Base-by-base conservation (phyloP, 2,113 vertebrate species). In the Climacteris rufus region DNA sequence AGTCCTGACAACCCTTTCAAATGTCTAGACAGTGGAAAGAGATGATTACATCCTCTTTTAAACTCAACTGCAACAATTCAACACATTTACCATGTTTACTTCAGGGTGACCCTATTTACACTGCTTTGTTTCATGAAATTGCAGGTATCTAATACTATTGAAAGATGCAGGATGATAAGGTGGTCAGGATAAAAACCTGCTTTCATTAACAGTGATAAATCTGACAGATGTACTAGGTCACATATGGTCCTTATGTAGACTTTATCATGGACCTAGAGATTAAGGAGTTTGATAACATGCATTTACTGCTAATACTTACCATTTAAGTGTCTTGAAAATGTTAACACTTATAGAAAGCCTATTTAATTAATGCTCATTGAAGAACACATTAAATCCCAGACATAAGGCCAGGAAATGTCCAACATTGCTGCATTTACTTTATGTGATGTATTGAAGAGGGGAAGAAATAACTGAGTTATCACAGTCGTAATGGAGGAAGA, bases 1-100 rank as follows among this genome's bases (percentile, higher is more conserved):
- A 97, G 95, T 81, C 96, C 78, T 97, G 94, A 96, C 95, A 97
- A 97, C 94, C 87, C 78, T 94, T 96, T 96, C 84, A 82, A 82
- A 64, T 42, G 89, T 89, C 93, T 94, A 91, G 95, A 91, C 83
- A 79, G 74, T 87, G 81, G 57, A 72, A 75, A 93, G 81, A 76
- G 78, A 69, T 77, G 35, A 89, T 96, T 95, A 79, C 77, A 79
- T 82, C 77, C 61, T 91, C 88, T 93, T 84, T 87, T 82, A 91
- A 95, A 94, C 35, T 89, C 44, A 79, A 50, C 65, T 87, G 74
- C 77, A 91, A 81, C 89, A 84, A 79, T 89, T 82, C 69, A 96
- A 42, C 7, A 1, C 1, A 0, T 50, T 93, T 83, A 93, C 84
- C 23, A 3, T 83, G 64, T 96, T 97, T 92, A 93, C 83, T 85